Percentiles rank a stretch among this genome's conserved stretches.
phyloP scores from a whole-genome alignment of 1,140 invertebrate species.

The Hermatobates lingyangjiaoensis region DNA sequence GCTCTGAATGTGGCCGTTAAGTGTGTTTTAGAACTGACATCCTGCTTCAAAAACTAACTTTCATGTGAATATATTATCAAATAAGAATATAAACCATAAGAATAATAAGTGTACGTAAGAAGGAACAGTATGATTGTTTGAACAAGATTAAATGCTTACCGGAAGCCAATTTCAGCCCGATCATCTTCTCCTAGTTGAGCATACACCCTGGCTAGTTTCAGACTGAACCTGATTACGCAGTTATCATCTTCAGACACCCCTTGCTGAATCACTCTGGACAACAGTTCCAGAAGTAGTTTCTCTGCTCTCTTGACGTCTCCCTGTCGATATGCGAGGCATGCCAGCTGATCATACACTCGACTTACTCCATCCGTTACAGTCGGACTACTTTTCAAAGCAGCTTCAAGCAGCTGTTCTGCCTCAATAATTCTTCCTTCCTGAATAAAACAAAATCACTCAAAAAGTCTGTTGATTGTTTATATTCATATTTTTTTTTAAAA shows the following conservation, averaged over 20 bases:
- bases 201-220: constrained; percentile 6
- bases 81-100: too few species aligned
- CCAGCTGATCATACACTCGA: constrained; percentile 10
- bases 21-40: too few species aligned
- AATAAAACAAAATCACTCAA: constrained; percentile 2
- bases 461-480: too few species aligned
- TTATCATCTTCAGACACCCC: background rate
- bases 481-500: too few species aligned
- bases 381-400: background rate
- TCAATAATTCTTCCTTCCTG: constrained; percentile 3
- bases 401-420: constrained; percentile 7
- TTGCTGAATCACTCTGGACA: background rate
- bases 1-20: too few species aligned
- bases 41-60: too few species aligned
- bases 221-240: constrained; percentile 3
- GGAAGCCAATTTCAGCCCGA: constrained; percentile 5
- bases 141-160: constrained; percentile 1
- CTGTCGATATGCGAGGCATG: constrained; percentile 2
- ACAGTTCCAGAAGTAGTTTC: constrained; percentile 3
- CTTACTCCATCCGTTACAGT: constrained; percentile 1
- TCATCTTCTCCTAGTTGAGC: constrained; percentile 3
- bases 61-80: too few species aligned
- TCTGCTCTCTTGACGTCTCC: constrained; percentile 4
- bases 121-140: too few species aligned
- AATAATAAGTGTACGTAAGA: too few species aligned